A percentile compares a stretch with the other conserved stretches of the same genome.
phyloP scores from a whole-genome alignment of 1,140 invertebrate genomes.

The Drosophila persimilis region DNA sequence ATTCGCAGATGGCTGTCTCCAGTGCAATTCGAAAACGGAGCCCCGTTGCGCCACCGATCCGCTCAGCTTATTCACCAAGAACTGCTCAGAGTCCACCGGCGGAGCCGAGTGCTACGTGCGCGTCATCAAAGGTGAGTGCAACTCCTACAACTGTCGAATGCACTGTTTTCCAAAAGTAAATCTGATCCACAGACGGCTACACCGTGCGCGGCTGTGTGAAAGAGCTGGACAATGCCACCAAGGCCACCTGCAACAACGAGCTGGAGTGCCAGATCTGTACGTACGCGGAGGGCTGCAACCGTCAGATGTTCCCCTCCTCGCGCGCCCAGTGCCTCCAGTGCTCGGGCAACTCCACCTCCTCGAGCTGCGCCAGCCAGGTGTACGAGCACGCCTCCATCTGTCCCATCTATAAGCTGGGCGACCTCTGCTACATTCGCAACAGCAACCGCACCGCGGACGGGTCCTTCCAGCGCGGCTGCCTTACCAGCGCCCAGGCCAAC shows the following conservation, averaged over 20 bases:
- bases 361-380: conserved; percentile 57
- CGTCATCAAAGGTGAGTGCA: conserved; percentile 43
- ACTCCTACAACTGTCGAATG: not conserved
- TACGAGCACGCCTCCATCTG: conserved; percentile 54
- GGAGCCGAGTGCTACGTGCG: conserved; percentile 62
- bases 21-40: conserved; percentile 68
- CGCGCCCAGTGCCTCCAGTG: conserved; percentile 73
- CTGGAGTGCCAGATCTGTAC: conserved; percentile 65
- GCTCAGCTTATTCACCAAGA: conserved; percentile 58
- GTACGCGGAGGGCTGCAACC: conserved; percentile 72
- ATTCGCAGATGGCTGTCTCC: conserved; percentile 70
- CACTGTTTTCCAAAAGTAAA: not conserved
- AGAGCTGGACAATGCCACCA: conserved; percentile 64
- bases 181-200: conserved; percentile 52
- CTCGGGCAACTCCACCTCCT: conserved; percentile 54
- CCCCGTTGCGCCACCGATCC: conserved; percentile 70
- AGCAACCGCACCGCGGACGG: conserved; percentile 46
- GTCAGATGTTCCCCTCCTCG: conserved; percentile 62
- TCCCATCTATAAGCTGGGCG: conserved; percentile 68
- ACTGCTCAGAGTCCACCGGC: conserved; percentile 38
- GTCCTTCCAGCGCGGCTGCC: conserved; percentile 76
- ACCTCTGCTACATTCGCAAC: conserved; percentile 76
- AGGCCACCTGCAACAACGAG: conserved; percentile 64
- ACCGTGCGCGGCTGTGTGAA: conserved; percentile 73
- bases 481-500: conserved; percentile 57